Conservation (phyloP, 2,797 vertebrate species). For the Euphonia xanthogaster region DNA sequence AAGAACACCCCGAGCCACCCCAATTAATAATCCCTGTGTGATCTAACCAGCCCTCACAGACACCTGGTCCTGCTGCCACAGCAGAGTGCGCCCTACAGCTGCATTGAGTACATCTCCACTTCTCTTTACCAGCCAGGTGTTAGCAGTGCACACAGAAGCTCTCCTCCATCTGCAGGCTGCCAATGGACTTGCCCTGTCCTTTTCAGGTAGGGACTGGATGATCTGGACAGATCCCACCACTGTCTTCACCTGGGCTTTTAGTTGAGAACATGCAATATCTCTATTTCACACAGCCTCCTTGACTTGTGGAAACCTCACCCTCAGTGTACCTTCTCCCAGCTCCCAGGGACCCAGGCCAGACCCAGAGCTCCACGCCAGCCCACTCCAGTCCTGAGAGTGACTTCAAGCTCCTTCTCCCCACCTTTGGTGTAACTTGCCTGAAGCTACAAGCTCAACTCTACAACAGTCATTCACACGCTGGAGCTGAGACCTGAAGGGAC, state of each 20-base stretch:
- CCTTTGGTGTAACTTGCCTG: background rate
- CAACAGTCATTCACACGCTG: accelerated
- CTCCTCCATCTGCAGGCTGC: background rate
- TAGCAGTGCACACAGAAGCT: background rate
- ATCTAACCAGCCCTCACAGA: background rate
- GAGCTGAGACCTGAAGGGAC: background rate
- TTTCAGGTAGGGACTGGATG: background rate
- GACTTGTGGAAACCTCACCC: background rate
- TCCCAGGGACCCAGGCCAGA: background rate
- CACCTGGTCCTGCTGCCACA: background rate
- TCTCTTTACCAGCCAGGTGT: background rate
- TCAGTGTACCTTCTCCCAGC: accelerated
- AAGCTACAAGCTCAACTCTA: background rate
- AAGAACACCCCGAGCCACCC: background rate
- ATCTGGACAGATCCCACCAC: background rate
- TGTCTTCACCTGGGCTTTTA: background rate
- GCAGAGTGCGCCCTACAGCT: background rate
- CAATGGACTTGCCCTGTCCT: background rate
- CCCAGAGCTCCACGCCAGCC: background rate
- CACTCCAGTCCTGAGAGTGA: background rate
- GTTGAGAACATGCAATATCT: background rate
- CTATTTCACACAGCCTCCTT: background rate
- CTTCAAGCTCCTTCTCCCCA: background rate
- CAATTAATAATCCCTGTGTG: background rate
- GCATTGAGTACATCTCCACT: background rate